A percentile compares a stretch with the other conserved stretches of the same genome.
Conservation (phyloP, 2,888 invertebrate genomes). For the Argyresthia albistria region DNA sequence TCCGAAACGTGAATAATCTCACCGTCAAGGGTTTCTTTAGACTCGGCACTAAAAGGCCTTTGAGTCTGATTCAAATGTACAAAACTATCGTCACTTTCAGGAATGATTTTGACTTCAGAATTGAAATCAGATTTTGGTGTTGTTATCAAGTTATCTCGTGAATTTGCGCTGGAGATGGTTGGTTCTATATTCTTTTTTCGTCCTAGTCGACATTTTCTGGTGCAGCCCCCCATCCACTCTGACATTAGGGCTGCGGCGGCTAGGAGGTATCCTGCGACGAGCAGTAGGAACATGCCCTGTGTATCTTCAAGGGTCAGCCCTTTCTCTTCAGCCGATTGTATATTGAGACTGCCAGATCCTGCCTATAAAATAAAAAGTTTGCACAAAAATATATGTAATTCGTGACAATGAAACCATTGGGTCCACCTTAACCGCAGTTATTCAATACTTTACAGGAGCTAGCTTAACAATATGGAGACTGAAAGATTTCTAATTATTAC, state of each 20-base stretch:
- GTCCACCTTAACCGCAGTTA: no score
- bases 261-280: slow-evolving; percentile 78
- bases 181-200: slow-evolving; percentile 19
- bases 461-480: no score
- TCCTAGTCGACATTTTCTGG: slow-evolving; percentile 65
- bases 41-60: slow-evolving; percentile 31
- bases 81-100: slow-evolving; percentile 20
- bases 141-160: slow-evolving; percentile 27
- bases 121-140: slow-evolving; percentile 20
- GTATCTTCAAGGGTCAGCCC: slow-evolving; percentile 85
- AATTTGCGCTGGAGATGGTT: slow-evolving; percentile 16
- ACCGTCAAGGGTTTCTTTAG: slow-evolving; percentile 42
- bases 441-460: no score
- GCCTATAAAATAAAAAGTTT: neutral
- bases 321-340: slow-evolving; percentile 74
- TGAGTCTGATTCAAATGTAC: slow-evolving; percentile 20
- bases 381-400: no score
- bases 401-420: no score
- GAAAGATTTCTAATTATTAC: no score
- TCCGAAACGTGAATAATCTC: slow-evolving; percentile 42
- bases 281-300: slow-evolving; percentile 85
- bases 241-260: slow-evolving; percentile 75
- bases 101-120: slow-evolving; percentile 17
- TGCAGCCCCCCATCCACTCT: slow-evolving; percentile 81
- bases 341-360: slow-evolving; percentile 40